Conservation (phyloP, 1,140 invertebrate genomes). For the Periplaneta americana region DNA sequence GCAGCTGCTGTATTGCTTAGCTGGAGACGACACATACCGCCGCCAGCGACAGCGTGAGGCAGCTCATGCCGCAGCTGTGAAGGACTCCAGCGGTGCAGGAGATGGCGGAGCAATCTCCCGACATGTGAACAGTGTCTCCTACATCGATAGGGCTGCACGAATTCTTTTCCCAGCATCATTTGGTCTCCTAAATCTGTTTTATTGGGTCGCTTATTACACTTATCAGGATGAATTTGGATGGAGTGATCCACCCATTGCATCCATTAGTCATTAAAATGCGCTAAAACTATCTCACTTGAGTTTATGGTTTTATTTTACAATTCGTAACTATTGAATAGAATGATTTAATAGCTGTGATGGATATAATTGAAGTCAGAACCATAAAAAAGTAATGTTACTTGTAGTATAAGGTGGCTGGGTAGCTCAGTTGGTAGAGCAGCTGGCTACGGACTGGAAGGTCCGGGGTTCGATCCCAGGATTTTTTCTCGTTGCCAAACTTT, state of each 20-base stretch:
- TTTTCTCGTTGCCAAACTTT: too few relatives aligned
- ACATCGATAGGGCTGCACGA: constrained; percentile 79
- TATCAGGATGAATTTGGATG: constrained; percentile 50
- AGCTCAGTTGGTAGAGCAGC: too few relatives aligned
- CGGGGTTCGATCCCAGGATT: too few relatives aligned
- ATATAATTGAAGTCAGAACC: too few relatives aligned
- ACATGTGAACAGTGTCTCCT: constrained; percentile 81
- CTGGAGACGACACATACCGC: constrained; percentile 70
- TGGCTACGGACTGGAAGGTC: too few relatives aligned
- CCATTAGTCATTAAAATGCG: background rate
- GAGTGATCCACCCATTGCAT: constrained; percentile 2
- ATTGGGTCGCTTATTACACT: constrained; percentile 78
- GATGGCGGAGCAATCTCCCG: constrained; percentile 27
- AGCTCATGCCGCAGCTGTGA: constrained; percentile 26
- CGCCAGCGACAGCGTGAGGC: constrained; percentile 63
- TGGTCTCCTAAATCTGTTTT: constrained; percentile 75
- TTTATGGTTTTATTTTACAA: background rate
- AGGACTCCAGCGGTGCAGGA: background rate
- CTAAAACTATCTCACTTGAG: background rate
- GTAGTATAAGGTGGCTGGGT: too few relatives aligned
- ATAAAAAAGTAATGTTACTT: too few relatives aligned
- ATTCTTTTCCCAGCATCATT: constrained; percentile 85
- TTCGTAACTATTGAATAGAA: too few relatives aligned
- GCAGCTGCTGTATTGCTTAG: constrained; percentile 73
- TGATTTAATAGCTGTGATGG: too few relatives aligned